Evolutionary conservation across 1,140 invertebrate species (phyloP).

Genomic region (Apis laboriosa): DNA sequence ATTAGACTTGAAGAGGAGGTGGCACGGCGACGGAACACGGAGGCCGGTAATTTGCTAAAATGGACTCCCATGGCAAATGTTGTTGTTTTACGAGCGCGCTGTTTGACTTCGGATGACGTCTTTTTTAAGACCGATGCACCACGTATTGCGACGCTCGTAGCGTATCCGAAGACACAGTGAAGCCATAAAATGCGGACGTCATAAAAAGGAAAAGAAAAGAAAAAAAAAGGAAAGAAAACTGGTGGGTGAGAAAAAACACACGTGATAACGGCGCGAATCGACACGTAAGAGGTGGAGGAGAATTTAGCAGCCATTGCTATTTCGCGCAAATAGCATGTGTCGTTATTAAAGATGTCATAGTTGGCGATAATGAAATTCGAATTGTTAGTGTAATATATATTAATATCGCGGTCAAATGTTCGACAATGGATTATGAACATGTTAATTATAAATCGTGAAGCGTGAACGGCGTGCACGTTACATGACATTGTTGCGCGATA

Average conservation of each 20-base stretch:
- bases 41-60: slow-evolving; percentile 29
- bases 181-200: slow-evolving; percentile 4
- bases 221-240: no score
- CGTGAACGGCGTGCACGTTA: background rate
- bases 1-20: background rate
- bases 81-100: slow-evolving; percentile 26
- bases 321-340: background rate
- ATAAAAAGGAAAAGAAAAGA: background rate
- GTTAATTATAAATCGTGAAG: background rate
- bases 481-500: background rate
- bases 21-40: background rate
- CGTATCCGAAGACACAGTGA: slow-evolving; percentile 2
- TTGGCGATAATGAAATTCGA: no score
- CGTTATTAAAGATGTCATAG: background rate
- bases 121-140: background rate
- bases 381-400: no score
- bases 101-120: background rate
- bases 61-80: slow-evolving; percentile 7
- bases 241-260: no score
- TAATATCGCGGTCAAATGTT: background rate
- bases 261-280: background rate
- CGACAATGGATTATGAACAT: background rate
- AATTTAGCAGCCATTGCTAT: background rate
- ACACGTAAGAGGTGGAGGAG: background rate
- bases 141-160: background rate